Conservation (phyloP, 2,113 vertebrate genomes). For the Sapayoa aenigma region DNA sequence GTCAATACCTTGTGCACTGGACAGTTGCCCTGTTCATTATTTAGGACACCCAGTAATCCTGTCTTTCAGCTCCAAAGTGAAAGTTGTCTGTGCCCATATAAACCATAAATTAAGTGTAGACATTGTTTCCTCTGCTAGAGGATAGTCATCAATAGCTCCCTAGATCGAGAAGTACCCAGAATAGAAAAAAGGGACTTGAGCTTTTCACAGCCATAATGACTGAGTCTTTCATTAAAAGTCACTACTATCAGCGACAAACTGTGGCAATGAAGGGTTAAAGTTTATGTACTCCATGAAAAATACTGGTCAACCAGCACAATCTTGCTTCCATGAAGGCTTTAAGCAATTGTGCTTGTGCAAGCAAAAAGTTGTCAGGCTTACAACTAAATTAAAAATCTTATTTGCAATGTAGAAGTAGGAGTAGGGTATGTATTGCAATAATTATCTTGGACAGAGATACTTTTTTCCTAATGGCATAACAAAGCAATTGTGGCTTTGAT, state of each 20-base stretch:
- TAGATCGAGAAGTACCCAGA: background rate
- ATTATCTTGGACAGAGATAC: background rate
- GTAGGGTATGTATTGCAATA: background rate
- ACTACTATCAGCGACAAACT: background rate
- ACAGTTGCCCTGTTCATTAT: background rate
- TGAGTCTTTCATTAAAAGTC: background rate
- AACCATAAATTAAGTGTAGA: background rate
- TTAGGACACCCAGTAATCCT: background rate
- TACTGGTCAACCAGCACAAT: background rate
- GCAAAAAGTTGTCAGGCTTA: background rate
- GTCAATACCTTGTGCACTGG: background rate
- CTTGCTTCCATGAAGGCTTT: background rate
- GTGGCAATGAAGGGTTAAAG: background rate
- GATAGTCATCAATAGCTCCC: background rate
- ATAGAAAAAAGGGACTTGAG: background rate
- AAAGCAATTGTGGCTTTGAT: background rate
- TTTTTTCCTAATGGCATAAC: background rate
- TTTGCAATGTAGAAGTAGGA: background rate
- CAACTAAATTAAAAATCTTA: background rate
- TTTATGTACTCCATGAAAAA: background rate
- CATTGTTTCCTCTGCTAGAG: background rate
- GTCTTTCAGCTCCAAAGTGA: background rate
- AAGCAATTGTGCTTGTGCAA: background rate
- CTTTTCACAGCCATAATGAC: background rate
- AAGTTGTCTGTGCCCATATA: background rate